Percentiles rank a stretch among this genome's conserved stretches.
Conservation (phyloP, 2,797 vertebrate genomes). For the Lateolabrax maculatus region DNA sequence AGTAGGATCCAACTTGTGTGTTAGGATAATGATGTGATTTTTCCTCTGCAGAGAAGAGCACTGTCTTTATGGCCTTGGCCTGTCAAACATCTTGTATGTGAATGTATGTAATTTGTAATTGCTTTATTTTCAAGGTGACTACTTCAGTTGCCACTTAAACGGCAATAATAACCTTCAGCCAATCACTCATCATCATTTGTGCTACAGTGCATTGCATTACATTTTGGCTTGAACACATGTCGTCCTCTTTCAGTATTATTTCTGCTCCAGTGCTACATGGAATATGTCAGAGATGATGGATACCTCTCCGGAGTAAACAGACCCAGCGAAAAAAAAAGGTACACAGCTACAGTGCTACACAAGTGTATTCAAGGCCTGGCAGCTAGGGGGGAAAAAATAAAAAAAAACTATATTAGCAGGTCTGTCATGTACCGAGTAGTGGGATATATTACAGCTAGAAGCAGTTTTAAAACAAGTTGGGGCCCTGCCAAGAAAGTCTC, state of each 20-base stretch:
- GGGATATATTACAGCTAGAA: conserved; percentile 70
- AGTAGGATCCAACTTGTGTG: not conserved
- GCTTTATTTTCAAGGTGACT: not conserved
- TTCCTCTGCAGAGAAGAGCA: not conserved
- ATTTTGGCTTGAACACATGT: not conserved
- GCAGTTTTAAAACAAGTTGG: conserved; percentile 69
- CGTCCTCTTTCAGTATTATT: not conserved
- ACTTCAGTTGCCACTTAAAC: not conserved
- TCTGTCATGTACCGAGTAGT: conserved; percentile 57
- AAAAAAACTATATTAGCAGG: conserved; percentile 45
- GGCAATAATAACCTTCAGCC: not conserved
- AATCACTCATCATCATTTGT: not conserved
- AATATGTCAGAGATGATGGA: conserved; percentile 50
- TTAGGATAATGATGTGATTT: not conserved
- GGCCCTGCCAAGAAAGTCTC: conserved; percentile 69
- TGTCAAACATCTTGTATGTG: not conserved
- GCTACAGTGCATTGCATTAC: not conserved
- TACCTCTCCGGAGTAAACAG: conserved; percentile 43
- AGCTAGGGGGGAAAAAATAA: not conserved
- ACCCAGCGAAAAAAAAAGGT: not conserved
- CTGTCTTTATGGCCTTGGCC: not conserved
- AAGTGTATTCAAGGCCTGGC: conserved; percentile 42
- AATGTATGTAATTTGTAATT: not conserved
- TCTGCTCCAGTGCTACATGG: not conserved
- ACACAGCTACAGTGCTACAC: conserved; percentile 9